A percentile compares a stretch with the other conserved stretches of the same genome.
phyloP scores from a whole-genome alignment of 1,140 invertebrate species.

The Drosophila orena region DNA sequence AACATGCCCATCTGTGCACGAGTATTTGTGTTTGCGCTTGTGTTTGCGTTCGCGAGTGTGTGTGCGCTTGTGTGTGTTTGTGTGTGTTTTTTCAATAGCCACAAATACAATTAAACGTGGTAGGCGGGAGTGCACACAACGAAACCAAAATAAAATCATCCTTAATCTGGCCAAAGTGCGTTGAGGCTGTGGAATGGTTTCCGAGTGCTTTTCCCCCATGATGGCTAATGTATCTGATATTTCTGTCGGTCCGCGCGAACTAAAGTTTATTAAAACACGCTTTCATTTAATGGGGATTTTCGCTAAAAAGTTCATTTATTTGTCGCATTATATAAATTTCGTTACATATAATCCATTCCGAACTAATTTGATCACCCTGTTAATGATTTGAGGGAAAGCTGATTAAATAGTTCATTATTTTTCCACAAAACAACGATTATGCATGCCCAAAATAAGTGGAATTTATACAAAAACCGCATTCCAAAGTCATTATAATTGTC shows the following conservation, averaged over 20 bases:
- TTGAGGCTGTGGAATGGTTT: conserved; percentile 9
- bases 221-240: conserved; percentile 32
- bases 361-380: conserved; percentile 1
- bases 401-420: neutral
- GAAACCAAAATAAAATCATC: conserved; percentile 55
- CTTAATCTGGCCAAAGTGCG: conserved; percentile 52
- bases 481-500: neutral
- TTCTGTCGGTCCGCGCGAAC: conserved; percentile 16
- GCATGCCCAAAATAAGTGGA: neutral
- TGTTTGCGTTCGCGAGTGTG: conserved; percentile 1
- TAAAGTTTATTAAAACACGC: conserved; percentile 24
- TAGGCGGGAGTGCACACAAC: conserved; percentile 32
- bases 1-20: conserved; percentile 19
- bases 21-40: conserved; percentile 9
- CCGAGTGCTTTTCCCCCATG: conserved; percentile 24
- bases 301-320: conserved; percentile 1
- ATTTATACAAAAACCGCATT: neutral
- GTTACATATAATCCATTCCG: neutral
- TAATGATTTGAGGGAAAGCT: neutral
- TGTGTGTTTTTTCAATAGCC: conserved; percentile 31
- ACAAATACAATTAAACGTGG: conserved; percentile 71
- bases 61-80: conserved; percentile 3
- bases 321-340: neutral
- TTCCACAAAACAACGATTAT: neutral
- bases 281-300: conserved; percentile 13